Base-by-base conservation (phyloP, 1,140 invertebrate species). In the Lethrus apterus region DNA sequence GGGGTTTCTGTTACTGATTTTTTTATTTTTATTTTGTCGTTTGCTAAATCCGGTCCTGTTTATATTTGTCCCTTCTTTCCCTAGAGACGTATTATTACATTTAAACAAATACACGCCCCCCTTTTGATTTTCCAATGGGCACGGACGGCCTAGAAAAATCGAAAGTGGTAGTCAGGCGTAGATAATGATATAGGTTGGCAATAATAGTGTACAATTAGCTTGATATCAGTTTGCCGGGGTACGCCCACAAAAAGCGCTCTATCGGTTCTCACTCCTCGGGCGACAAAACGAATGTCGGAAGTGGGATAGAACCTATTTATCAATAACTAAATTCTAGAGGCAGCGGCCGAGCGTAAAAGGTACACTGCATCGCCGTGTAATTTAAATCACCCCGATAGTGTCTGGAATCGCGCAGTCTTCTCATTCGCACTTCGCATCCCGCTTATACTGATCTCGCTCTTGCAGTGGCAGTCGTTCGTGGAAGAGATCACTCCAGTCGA, bases 311-410 rank as follows among this genome's bases (percentile, higher is more conserved):
- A 31, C 15, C 43, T 50, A 53, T 53, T 53, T 53, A 53, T 50
- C 51, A 53, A 53, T 50, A 53, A 50, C 43, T 46, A 49, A 53
- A 49, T 49, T 49, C 51, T 50, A 46, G 42, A 53, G 51, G 48
- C 32, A 26, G 41, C 51, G 35, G 30, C 33, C 42, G 36, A 29
- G 40, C 47, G 38, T 50, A 24, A 43, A 38, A 31, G n/a, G 3
- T 44, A 21, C 29, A 42, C 43, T 49, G 35, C 42, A 42, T 43
- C 49, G 51, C 50, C 46, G 42, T 42, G 51, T 53, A 46, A 49
- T 53, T 46, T 53, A 42, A 48, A 46, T 49, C 45, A 42, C 13
- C 41, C 41, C 34, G 50, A 48, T 52, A 49, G 41, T 34, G 45
- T 47, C 50, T n/a, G n/a, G n/a, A n/a, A n/a, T n/a, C n/a, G n/a